Base-by-base conservation (phyloP, 1,140 invertebrate genomes). In the Camponotus pennsylvanicus region DNA sequence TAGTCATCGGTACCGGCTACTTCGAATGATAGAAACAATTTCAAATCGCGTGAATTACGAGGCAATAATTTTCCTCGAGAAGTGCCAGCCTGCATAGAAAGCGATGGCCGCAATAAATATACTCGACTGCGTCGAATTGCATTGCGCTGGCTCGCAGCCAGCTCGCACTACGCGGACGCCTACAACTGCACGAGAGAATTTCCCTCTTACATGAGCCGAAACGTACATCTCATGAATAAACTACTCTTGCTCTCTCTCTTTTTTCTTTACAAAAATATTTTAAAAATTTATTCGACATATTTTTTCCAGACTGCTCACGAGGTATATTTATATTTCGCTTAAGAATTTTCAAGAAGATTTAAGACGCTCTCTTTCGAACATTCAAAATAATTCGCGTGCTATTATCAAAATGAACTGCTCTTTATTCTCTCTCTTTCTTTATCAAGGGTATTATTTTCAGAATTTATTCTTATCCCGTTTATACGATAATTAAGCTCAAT, bases 31-130 rank as follows among this genome's bases (percentile, higher is more conserved):
- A 86, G 88, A 86, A 85, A 89, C 63, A 86, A 87, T 87, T 27
- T 61, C 21, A 13, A 67, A 21, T 84, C 52, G 55, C 61, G 69
- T 90, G 83, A 90, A 40, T 90, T 90, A 86, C 83, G 83, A 32
- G 64, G 73, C 69, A 86, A 75, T 90, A 90, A 90, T 78, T 90
- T 85, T 87, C 64, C 71, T 18, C 42, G 37, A 49, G 70, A 79
- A 45, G 63, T 77, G 82, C n/a, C 32, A 45, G 55, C 15, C 42
- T 55, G 82, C 76, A 90, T 88, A 88, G 89, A 88, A 61, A 86
- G 32, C 80, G 71, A 75, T 86, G 76, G 67, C 63, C 27, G 89
- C 71, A 59, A 90, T 90, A 90, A 90, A 90, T 90, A 88, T 69
- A 66, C 83, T 40, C 57, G 57, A 21, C 67, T 67, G 84, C 80